Evolutionary conservation across 2,888 invertebrate species (phyloP).

Genomic region (Electrophaes corylata): DNA sequence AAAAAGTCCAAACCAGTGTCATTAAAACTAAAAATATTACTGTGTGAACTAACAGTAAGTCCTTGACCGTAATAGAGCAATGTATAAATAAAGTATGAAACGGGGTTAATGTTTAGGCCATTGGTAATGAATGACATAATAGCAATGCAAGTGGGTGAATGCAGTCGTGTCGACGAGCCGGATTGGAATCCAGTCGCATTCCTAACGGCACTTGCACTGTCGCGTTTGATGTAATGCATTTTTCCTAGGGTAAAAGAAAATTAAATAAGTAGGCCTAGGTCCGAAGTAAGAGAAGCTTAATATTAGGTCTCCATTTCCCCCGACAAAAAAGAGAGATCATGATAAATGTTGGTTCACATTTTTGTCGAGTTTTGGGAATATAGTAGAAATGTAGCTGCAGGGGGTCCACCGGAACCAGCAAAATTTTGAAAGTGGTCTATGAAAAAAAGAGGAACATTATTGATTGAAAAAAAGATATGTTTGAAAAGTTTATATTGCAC

Average conservation of each 20-base stretch:
- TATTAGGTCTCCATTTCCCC: not conserved
- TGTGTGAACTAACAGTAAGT: not conserved
- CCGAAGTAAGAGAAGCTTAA: not conserved
- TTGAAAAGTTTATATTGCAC: too few relatives aligned
- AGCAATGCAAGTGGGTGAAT: conserved; percentile 65
- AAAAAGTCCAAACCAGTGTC: not conserved
- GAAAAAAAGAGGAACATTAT: too few relatives aligned
- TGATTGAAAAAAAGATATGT: too few relatives aligned
- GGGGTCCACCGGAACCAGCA: too few relatives aligned
- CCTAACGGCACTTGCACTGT: conserved; percentile 73
- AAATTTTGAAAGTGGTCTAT: too few relatives aligned
- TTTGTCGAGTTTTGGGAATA: too few relatives aligned
- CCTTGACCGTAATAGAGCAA: conserved; percentile 38
- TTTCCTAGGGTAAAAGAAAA: conserved; percentile 24
- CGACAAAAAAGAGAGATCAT: not conserved
- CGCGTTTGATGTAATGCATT: conserved; percentile 47
- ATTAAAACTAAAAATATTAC: not conserved
- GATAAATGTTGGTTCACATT: too few relatives aligned
- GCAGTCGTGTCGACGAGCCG: conserved; percentile 56
- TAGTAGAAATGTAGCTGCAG: too few relatives aligned
- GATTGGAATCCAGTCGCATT: conserved; percentile 75
- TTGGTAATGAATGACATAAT: conserved; percentile 75
- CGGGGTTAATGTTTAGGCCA: conserved; percentile 65
- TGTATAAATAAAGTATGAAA: conserved; percentile 35
- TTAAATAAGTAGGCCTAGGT: not conserved